Percentiles rank a stretch among this genome's conserved stretches.
Conservation (phyloP, 2,888 invertebrate species). For the Acheta domesticus region DNA sequence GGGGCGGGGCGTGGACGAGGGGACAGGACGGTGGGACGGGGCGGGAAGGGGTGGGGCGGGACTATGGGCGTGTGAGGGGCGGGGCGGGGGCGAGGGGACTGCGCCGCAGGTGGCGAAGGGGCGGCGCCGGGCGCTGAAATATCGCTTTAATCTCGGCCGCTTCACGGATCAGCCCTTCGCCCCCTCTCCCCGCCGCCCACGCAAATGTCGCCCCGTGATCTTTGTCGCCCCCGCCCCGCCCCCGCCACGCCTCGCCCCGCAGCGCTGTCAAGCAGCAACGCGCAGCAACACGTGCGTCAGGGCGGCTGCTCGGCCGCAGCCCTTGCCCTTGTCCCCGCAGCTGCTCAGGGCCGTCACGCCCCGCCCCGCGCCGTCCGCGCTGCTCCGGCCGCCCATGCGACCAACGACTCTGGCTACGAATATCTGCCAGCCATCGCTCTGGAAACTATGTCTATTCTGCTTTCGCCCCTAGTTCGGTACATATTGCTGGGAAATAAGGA, state of each 20-base stretch:
- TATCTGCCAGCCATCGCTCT: too few relatives aligned
- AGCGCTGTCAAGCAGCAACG: neutral
- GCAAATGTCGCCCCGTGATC: constrained; percentile 9
- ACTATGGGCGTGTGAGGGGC: too few relatives aligned
- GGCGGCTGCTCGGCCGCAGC: neutral
- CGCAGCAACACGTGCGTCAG: neutral
- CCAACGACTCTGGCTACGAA: too few relatives aligned
- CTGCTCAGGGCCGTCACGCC: neutral
- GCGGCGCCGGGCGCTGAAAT: constrained; percentile 3
- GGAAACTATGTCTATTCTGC: too few relatives aligned
- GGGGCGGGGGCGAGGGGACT: too few relatives aligned
- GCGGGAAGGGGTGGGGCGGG: too few relatives aligned
- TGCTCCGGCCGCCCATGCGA: neutral
- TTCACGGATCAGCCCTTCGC: constrained; percentile 7
- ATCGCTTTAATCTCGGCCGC: constrained; percentile 18
- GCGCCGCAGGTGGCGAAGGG: neutral
- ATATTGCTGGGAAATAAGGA: too few relatives aligned
- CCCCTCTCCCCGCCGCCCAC: neutral
- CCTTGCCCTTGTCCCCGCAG: neutral
- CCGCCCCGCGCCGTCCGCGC: neutral
- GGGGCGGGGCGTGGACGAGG: too few relatives aligned
- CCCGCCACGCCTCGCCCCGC: neutral
- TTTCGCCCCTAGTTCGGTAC: too few relatives aligned
- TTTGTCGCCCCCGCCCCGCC: neutral
- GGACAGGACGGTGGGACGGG: too few relatives aligned